These are phyloP conservation scores for Saguinus midas DNA, from an alignment of 2,113 vertebrate genomes.

Conservation along the genomic window DNA sequence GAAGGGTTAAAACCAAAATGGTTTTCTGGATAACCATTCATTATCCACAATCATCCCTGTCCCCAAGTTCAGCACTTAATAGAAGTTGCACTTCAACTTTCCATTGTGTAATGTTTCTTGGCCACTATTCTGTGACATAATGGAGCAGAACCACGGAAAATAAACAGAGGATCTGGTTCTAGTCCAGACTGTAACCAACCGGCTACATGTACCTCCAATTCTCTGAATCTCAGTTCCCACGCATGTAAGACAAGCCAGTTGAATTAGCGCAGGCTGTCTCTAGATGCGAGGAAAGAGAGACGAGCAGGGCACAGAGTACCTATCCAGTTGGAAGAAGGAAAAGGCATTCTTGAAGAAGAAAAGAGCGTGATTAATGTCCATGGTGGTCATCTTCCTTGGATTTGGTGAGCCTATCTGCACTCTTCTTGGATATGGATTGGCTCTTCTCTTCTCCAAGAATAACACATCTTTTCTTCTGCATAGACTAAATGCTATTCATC, in stretches of 20 bases:
- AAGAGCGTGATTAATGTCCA: neutral
- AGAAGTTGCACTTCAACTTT: neutral
- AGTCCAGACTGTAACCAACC: neutral
- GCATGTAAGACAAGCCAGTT: neutral
- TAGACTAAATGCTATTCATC: neutral
- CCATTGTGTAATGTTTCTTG: neutral
- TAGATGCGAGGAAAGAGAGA: neutral
- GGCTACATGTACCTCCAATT: neutral
- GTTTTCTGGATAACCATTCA: constrained; percentile 1
- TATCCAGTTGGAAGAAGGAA: neutral
- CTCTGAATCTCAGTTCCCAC: neutral
- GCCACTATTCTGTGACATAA: neutral
- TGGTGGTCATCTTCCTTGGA: neutral
- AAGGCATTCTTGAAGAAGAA: neutral
- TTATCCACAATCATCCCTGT: neutral
- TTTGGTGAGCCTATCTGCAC: neutral
- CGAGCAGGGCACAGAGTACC: neutral
- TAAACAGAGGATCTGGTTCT: neutral
- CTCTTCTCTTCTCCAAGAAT: neutral
- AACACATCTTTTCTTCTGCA: neutral
- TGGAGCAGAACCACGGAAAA: neutral
- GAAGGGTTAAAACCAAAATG: neutral
- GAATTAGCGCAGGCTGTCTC: neutral
- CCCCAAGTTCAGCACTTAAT: neutral
- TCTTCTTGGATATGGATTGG: neutral